phyloP scores from a whole-genome alignment of 2,113 vertebrate genomes.

The Xenopus tropicalis region UCB_Xtro_10.0 CM004450.2:1577501-1578000 shows the following conservation, averaged over 20 bases:
- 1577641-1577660: conserved; percentile 53
- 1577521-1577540: neutral
- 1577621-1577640: conserved; percentile 62
- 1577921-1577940: conserved; percentile 16
- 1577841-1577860: conserved; percentile 54
- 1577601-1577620: conserved; percentile 67
- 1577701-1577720: conserved; percentile 29
- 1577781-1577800: conserved; percentile 37
- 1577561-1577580: too few relatives aligned
- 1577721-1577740: conserved; percentile 47
- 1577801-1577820: conserved; percentile 45
- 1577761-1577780: neutral
- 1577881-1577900: neutral
- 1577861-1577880: conserved; percentile 49
- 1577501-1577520: conserved; percentile 47
- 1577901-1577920: neutral
- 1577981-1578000: too few relatives aligned
- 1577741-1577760: too few relatives aligned
- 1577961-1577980: too few relatives aligned
- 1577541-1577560: neutral
- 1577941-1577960: neutral
- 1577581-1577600: neutral
- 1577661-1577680: conserved; percentile 59
- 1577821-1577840: conserved; percentile 50
- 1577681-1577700: conserved; percentile 61